Percentiles rank a stretch among this genome's conserved stretches.
Conservation (phyloP, 2,113 vertebrate genomes). For the Pelecanus crispus region DNA sequence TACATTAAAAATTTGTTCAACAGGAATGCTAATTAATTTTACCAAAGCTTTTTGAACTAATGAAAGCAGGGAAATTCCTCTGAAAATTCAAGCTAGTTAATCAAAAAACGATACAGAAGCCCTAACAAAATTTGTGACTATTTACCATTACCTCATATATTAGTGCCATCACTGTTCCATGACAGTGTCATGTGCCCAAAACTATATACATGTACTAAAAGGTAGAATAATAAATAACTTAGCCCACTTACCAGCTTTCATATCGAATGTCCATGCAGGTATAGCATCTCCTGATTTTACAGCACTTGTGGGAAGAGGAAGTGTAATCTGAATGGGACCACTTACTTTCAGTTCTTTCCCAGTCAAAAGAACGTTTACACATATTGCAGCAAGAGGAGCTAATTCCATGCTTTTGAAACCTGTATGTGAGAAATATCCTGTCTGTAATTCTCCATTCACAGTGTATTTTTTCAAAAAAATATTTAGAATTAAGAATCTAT, state of each 20-base stretch:
- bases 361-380: conserved; percentile 76
- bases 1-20: background rate
- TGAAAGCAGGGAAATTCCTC: background rate
- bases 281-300: conserved; percentile 77
- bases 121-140: background rate
- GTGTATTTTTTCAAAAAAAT: background rate
- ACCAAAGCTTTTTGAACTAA: background rate
- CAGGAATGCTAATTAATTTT: background rate
- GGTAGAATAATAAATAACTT: background rate
- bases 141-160: background rate
- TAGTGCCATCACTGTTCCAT: background rate
- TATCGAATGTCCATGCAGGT: conserved; percentile 89
- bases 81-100: background rate
- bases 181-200: background rate
- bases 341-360: conserved; percentile 81
- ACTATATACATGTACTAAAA: background rate
- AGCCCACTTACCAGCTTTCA: conserved; percentile 78
- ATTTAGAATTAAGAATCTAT: background rate
- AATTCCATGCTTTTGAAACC: conserved; percentile 82
- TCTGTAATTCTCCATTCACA: background rate
- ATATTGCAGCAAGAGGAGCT: conserved; percentile 83
- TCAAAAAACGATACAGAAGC: background rate
- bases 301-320: conserved; percentile 75
- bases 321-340: conserved; percentile 85
- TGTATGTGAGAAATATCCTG: conserved; percentile 29